Conservation (phyloP, 2,888 invertebrate genomes). For the Capitulum mitella region DNA sequence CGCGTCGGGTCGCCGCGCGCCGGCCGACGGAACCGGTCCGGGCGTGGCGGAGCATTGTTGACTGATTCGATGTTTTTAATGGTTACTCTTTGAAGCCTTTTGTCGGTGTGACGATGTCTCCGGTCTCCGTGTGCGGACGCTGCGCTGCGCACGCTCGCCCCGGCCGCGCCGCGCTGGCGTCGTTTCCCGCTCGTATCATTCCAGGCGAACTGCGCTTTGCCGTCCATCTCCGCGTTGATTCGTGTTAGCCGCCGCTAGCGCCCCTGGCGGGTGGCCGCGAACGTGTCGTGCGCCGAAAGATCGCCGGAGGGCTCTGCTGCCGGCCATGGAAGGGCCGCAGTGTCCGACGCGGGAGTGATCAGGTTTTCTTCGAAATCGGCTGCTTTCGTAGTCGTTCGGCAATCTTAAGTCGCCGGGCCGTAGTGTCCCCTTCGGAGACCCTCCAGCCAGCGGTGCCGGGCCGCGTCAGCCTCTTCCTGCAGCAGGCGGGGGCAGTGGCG, state of each 20-base stretch:
- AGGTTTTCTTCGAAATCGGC: too few relatives aligned
- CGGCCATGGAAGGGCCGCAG: too few relatives aligned
- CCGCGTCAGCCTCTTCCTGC: too few relatives aligned
- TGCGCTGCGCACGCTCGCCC: not conserved
- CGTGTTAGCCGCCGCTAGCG: not conserved
- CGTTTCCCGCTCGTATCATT: not conserved
- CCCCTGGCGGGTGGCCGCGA: not conserved
- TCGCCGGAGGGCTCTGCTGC: too few relatives aligned
- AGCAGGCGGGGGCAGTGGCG: too few relatives aligned
- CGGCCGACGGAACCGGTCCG: too few relatives aligned
- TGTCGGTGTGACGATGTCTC: not conserved
- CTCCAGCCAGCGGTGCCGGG: too few relatives aligned
- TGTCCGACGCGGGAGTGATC: too few relatives aligned
- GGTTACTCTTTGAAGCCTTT: slow-evolving; percentile 13
- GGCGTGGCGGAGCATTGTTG: not conserved
- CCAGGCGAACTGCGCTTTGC: not conserved
- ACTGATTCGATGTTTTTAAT: not conserved
- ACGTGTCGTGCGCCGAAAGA: not conserved
- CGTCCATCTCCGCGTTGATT: not conserved
- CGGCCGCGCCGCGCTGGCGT: not conserved
- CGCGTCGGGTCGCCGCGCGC: too few relatives aligned
- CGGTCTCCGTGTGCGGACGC: not conserved
- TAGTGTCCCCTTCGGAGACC: too few relatives aligned
- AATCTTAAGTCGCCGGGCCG: too few relatives aligned
- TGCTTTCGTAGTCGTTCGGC: too few relatives aligned